phyloP scores from a whole-genome alignment of 2,888 invertebrate species.

The Liodrosophila aerea region DNA sequence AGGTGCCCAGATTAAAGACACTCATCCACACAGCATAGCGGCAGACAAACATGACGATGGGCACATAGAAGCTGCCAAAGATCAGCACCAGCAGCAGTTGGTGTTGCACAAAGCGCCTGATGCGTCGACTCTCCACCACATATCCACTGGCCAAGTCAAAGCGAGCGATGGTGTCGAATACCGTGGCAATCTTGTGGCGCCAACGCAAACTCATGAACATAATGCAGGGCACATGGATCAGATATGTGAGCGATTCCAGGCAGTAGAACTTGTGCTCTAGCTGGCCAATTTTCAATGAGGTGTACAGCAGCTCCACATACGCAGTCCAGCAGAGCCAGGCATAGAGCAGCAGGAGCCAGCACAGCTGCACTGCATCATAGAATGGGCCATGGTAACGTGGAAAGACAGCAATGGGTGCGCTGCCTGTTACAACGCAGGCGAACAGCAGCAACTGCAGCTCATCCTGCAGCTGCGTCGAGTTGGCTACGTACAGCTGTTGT shows the following conservation, averaged over 20 bases:
- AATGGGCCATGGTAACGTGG: slow-evolving; percentile 12
- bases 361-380: slow-evolving; percentile 28
- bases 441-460: slow-evolving; percentile 35
- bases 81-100: slow-evolving; percentile 38
- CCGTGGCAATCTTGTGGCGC: slow-evolving; percentile 16
- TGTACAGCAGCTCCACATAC: slow-evolving; percentile 31
- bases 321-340: slow-evolving; percentile 29
- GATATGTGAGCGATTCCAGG: slow-evolving; percentile 42
- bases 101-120: slow-evolving; percentile 16
- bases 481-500: slow-evolving; percentile 28
- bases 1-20: slow-evolving; percentile 29
- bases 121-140: slow-evolving; percentile 3
- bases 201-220: slow-evolving; percentile 39
- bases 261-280: slow-evolving; percentile 47
- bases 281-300: slow-evolving; percentile 8
- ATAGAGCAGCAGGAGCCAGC: slow-evolving; percentile 43
- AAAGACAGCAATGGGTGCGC: slow-evolving; percentile 46
- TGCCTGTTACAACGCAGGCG: slow-evolving; percentile 37
- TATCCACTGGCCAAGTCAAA: slow-evolving; percentile 48
- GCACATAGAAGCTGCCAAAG: slow-evolving; percentile 15
- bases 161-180: slow-evolving; percentile 24
- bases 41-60: slow-evolving; percentile 10
- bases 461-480: slow-evolving; percentile 19
- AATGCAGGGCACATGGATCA: slow-evolving; percentile 43
- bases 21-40: background rate